Evolutionary conservation across 2,888 invertebrate genomes (phyloP).

Genomic region (Euplexia lucipara): DNA sequence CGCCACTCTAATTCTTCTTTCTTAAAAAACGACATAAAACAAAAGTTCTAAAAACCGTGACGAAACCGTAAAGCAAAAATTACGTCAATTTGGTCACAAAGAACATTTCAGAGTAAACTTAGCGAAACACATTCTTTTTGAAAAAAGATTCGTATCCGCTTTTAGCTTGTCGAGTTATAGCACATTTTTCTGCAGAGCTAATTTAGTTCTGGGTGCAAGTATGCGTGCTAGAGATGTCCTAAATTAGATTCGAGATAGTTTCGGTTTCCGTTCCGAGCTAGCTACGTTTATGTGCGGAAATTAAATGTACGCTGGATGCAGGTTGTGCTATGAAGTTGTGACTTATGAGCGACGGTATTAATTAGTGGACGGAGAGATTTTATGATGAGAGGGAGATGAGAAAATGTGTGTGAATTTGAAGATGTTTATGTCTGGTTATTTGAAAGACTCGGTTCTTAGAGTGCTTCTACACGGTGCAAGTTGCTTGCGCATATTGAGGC

Average conservation of each 20-base stretch:
- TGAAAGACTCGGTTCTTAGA: neutral
- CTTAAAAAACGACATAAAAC: slow-evolving; percentile 3
- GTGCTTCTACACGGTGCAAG: neutral
- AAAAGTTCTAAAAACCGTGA: slow-evolving; percentile 1
- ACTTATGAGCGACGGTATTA: slow-evolving; percentile 49
- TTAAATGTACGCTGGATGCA: slow-evolving; percentile 68
- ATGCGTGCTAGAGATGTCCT: slow-evolving; percentile 59
- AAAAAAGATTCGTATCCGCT: slow-evolving; percentile 25
- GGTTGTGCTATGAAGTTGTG: slow-evolving; percentile 54
- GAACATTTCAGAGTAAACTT: slow-evolving; percentile 42
- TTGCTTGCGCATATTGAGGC: too few species aligned
- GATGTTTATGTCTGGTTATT: neutral
- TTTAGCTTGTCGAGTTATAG: slow-evolving; percentile 30
- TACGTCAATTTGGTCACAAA: slow-evolving; percentile 46
- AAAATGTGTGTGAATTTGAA: slow-evolving; percentile 9
- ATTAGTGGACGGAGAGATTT: slow-evolving; percentile 39
- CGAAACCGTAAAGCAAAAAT: slow-evolving; percentile 25
- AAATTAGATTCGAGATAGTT: slow-evolving; percentile 73
- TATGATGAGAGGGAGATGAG: slow-evolving; percentile 10
- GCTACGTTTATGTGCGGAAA: slow-evolving; percentile 71
- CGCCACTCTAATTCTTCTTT: neutral
- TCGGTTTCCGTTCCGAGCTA: slow-evolving; percentile 63
- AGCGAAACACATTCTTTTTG: slow-evolving; percentile 28
- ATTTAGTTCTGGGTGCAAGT: slow-evolving; percentile 52
- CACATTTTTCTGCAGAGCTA: slow-evolving; percentile 49